These are phyloP conservation scores for Oscarella lobularis DNA, from an alignment of 37 sponge, comb jelly and placozoan species.

Conservation along the genomic window DNA sequence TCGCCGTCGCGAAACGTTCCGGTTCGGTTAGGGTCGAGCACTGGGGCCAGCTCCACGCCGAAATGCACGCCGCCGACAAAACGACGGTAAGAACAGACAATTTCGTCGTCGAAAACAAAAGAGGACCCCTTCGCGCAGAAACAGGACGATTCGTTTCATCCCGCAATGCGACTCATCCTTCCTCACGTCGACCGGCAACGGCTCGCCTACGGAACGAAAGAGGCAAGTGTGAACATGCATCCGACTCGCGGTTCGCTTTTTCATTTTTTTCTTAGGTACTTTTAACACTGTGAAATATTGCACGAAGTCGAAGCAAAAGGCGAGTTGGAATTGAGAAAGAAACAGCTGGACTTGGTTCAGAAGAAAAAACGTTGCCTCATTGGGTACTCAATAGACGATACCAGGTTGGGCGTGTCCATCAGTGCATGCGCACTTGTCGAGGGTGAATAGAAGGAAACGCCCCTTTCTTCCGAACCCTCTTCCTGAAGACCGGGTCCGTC, in stretches of 20 bases:
- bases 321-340: background rate
- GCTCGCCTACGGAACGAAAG: constrained; percentile 85
- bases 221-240: constrained; percentile 12
- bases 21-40: too few relatives aligned
- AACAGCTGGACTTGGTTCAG: background rate
- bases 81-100: too few relatives aligned
- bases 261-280: background rate
- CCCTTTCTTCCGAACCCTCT: too few relatives aligned
- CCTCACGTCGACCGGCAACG: constrained; percentile 64
- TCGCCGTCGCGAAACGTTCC: too few relatives aligned
- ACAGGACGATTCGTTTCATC: constrained; percentile 38
- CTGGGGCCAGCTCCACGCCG: too few relatives aligned
- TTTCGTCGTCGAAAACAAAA: too few relatives aligned
- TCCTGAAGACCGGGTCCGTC: too few relatives aligned
- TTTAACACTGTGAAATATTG: constrained; percentile 7
- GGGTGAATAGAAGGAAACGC: too few relatives aligned
- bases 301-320: background rate
- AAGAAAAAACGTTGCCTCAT: constrained; percentile 1
- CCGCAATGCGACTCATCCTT: constrained; percentile 70
- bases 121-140: background rate
- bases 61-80: too few relatives aligned
- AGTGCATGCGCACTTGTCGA: too few relatives aligned
- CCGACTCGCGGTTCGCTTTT: background rate
- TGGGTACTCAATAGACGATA: background rate
- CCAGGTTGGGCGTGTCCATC: too few relatives aligned